Base-by-base conservation (phyloP, 2,113 vertebrate species). In the Pluvialis apricaria region DNA sequence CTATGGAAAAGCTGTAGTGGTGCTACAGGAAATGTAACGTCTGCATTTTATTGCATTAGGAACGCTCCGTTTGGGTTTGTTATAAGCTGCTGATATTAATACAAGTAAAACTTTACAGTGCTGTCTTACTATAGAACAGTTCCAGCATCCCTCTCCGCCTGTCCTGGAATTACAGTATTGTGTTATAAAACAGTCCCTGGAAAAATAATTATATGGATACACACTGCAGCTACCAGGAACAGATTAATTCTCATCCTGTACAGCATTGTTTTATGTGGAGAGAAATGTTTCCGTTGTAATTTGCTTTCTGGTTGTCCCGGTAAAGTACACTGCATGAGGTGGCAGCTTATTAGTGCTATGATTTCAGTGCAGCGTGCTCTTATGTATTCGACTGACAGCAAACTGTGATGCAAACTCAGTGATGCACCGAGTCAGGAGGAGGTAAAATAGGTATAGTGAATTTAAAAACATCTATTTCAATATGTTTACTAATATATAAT, bases 351-450 rank as follows among this genome's bases (percentile, higher is more conserved):
- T 12, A 5, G 11, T 13, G 52, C 78, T 58, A 40, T 1, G 11
- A 13, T 13, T 32, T 34, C 29, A 26, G 0, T 0, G 0, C 70
- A 60, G 76, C 1, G 0, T 4, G 0, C 6, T 7, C 8, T 8
- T 22, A 11, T 0, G 0, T 47, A 4, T 15, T 45, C 0, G 0
- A 1, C 66, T 49, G 76, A 12, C 66, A 36, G 69, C 15, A 12
- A 57, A 40, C 14, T 15, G 14, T n/a, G n/a, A n/a, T n/a, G n/a
- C n/a, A n/a, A n/a, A n/a, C n/a, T n/a, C n/a, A 26, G 9, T 15
- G 64, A 19, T n/a, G 7, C 2, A 0, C 38, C 10, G 65, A 25
- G 36, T 62, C 34, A 32, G 72, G 57, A 55, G 57, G 20, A 69
- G 34, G 26, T 7, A 7, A 40, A 55, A 24, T 22, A 9, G 44